Evolutionary conservation across 2,888 invertebrate genomes (phyloP), one percentile per base, ranked within the genome.

Genomic region (Venustoraphidia nigricollis): DNA sequence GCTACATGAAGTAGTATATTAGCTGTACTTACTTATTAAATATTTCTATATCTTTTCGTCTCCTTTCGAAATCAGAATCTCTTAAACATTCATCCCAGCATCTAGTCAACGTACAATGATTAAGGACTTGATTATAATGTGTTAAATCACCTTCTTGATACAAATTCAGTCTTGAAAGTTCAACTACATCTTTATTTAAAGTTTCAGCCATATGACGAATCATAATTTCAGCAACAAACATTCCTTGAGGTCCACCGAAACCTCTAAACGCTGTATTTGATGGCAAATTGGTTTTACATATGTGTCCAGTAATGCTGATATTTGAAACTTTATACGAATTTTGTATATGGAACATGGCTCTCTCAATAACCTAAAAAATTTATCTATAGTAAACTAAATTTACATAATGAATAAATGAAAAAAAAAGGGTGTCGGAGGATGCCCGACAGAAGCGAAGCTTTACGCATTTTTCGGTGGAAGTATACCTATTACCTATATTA

Each of bases 221-320:
- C 56, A 89, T 81, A 55, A 72, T 77, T 66, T 94, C 94, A 0
- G 78, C 84, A 2, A 82, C 77, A 60, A 87, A 85, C 90, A 92
- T 90, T 34, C 85, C 91, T 56, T 93, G 93, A 0, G 93, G 93
- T 0, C 82, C 90, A 8, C 93, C 93, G 59, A 92, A 93, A 2
- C 92, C 92, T 57, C 95, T 72, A 60, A 94, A 95, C 0, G 95
- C 95, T 0, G 94, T 95, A 62, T 92, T 92, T 0, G 92, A 91
- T 0, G 92, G 82, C 45, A 90, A 64, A 69, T 96, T 93, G 0
- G 95, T 96, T 66, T 77, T 83, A 60, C 94, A 95, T 10, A 81
- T 70, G 59, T 77, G 77, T 0, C 87, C 87, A 10, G 70, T 73
- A 0, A 87, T 77, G 53, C 77, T 74, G 0, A 81, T 72, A 55